phyloP scores from a whole-genome alignment of 2,113 vertebrate species.

The Cyprichromis sp. region DNA sequence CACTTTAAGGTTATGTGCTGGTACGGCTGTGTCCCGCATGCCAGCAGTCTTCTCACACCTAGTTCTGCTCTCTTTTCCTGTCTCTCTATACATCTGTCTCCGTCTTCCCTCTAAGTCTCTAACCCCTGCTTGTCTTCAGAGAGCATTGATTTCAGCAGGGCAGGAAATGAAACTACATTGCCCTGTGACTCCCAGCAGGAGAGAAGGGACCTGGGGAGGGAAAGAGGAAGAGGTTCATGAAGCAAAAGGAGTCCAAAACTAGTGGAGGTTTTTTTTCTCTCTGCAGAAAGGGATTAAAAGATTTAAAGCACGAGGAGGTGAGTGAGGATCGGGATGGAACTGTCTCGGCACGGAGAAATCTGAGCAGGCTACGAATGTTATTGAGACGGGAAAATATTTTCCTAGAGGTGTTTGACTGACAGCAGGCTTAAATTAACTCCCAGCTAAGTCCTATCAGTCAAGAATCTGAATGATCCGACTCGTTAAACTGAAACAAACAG shows the following conservation, averaged over 20 bases:
- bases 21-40: constrained; percentile 1
- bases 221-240: constrained; percentile 27
- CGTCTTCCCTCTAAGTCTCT: not conserved
- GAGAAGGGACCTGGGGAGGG: constrained; percentile 3
- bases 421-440: constrained; percentile 12
- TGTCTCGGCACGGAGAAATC: not conserved
- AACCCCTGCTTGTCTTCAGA: not conserved
- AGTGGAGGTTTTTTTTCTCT: not conserved
- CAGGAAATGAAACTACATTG: constrained; percentile 69
- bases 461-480: not conserved
- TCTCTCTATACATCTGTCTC: constrained; percentile 15
- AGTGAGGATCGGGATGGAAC: not conserved
- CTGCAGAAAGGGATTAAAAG: constrained; percentile 11
- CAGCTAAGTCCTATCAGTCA: not conserved
- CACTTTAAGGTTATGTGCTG: constrained; percentile 65
- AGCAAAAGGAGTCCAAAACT: constrained; percentile 1
- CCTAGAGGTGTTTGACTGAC: constrained; percentile 14
- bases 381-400: constrained; percentile 36
- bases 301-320: constrained; percentile 12
- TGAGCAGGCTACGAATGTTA: not conserved
- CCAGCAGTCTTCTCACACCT: constrained; percentile 36
- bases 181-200: constrained; percentile 47
- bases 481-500: not conserved
- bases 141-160: constrained; percentile 59
- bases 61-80: constrained; percentile 5